Base-by-base conservation (phyloP, 1,140 invertebrate genomes). In the Limonius californicus region DNA sequence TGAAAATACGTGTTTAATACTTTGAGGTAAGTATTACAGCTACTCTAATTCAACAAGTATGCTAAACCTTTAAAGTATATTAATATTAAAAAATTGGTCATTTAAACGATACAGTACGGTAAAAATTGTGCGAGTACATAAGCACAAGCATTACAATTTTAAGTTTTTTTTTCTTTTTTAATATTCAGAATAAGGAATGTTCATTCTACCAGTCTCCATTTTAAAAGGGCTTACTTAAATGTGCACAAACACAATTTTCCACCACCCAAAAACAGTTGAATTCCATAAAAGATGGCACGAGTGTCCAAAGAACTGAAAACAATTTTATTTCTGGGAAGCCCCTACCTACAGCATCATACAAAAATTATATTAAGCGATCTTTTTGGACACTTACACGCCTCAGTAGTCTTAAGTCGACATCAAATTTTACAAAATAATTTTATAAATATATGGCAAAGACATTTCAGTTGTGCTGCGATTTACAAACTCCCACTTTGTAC, bases 371-470 rank as follows among this genome's bases (percentile, higher is more conserved):
- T n/a, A n/a, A n/a, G n/a, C n/a, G n/a, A n/a, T n/a, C n/a, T n/a
- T n/a, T n/a, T n/a, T n/a, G n/a, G n/a, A n/a, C n/a, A n/a, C n/a
- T n/a, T n/a, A n/a, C n/a, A n/a, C n/a, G n/a, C n/a, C n/a, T n/a
- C n/a, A n/a, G n/a, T n/a, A n/a, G n/a, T n/a, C n/a, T n/a, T n/a
- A n/a, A n/a, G n/a, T n/a, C n/a, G n/a, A n/a, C n/a, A n/a, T n/a
- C n/a, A n/a, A n/a, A n/a, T n/a, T n/a, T n/a, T n/a, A n/a, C n/a
- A n/a, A n/a, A n/a, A n/a, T n/a, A n/a, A n/a, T n/a, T n/a, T n/a
- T n/a, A n/a, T n/a, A n/a, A n/a, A n/a, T n/a, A 50, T 50, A 50
- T 50, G 45, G 45, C 45, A 50, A 50, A 50, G 3, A 50, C 12
- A 18, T 50, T 19, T 50, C 16, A 50, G 14, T 50, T 50, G 45